Conservation (phyloP, 2,113 vertebrate genomes). For the Petromus typicus region DNA sequence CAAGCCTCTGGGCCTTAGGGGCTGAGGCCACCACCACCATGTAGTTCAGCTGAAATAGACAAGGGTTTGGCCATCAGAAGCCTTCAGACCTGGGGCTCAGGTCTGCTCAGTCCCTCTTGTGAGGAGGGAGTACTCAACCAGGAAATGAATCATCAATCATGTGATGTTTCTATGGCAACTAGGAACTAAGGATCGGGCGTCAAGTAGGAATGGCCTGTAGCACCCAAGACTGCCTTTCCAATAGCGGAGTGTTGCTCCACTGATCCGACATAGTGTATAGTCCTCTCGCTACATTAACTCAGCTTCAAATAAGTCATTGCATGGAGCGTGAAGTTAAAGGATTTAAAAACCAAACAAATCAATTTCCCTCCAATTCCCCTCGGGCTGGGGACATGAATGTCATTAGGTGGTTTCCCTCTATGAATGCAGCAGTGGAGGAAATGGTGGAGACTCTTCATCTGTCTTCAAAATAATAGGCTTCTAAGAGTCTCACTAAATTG, state of each 20-base stretch:
- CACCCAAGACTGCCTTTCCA: not conserved
- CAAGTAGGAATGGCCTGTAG: not conserved
- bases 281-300: not conserved
- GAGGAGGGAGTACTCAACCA: not conserved
- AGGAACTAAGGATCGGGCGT: not conserved
- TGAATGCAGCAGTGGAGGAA: not conserved
- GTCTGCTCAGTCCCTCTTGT: not conserved
- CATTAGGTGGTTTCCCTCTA: not conserved
- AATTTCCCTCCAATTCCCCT: not conserved
- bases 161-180: conserved; percentile 45
- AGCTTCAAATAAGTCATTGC: not conserved
- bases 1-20: not conserved
- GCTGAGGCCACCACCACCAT: not conserved
- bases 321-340: not conserved
- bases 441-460: not conserved
- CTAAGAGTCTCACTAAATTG: not conserved
- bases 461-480: not conserved
- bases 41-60: not conserved
- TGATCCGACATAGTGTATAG: accelerated
- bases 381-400: not conserved
- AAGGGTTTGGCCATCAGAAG: not conserved
- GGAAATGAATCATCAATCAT: not conserved
- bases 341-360: conserved; percentile 53
- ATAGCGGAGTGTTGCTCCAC: not conserved
- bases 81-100: not conserved